Percentiles rank a stretch among this genome's conserved stretches.
These are phyloP conservation scores for Drosophila arizonae DNA, from an alignment of 1,140 invertebrate species.

Conservation along the genomic window DNA sequence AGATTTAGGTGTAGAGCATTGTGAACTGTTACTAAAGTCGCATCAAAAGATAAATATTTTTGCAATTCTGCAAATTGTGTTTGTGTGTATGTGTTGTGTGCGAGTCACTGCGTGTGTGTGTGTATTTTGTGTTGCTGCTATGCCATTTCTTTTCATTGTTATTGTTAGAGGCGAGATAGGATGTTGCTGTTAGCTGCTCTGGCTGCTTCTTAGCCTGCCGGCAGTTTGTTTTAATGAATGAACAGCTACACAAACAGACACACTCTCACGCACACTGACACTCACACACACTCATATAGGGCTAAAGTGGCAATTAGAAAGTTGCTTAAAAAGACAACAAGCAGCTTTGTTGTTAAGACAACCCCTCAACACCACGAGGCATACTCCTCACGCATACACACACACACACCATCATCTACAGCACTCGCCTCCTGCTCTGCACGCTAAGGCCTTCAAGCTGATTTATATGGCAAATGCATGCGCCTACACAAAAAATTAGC, in stretches of 20 bases:
- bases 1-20: conserved; percentile 29
- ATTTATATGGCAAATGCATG: conserved; percentile 68
- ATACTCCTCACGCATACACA: neutral
- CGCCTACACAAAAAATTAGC: conserved; percentile 68
- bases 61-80: conserved; percentile 57
- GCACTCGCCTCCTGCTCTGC: neutral
- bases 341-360: conserved; percentile 52
- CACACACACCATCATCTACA: neutral
- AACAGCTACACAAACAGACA: conserved; percentile 51
- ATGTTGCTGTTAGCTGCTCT: conserved; percentile 37
- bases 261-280: conserved; percentile 5
- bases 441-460: conserved; percentile 60
- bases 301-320: conserved; percentile 79
- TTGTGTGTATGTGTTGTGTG: neutral
- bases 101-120: neutral
- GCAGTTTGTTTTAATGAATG: conserved; percentile 78
- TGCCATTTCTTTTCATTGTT: conserved; percentile 77
- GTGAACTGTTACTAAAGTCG: conserved; percentile 17
- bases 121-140: conserved; percentile 44
- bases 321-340: conserved; percentile 71
- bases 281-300: neutral
- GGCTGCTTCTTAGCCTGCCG: conserved; percentile 58
- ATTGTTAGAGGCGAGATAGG: conserved; percentile 51
- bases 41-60: conserved; percentile 25
- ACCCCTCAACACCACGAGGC: conserved; percentile 7